Percentiles rank a stretch among this genome's conserved stretches.
Evolutionary conservation across 2,797 vertebrate species (phyloP).

Genomic region (Syngnathus rostellatus): DNA sequence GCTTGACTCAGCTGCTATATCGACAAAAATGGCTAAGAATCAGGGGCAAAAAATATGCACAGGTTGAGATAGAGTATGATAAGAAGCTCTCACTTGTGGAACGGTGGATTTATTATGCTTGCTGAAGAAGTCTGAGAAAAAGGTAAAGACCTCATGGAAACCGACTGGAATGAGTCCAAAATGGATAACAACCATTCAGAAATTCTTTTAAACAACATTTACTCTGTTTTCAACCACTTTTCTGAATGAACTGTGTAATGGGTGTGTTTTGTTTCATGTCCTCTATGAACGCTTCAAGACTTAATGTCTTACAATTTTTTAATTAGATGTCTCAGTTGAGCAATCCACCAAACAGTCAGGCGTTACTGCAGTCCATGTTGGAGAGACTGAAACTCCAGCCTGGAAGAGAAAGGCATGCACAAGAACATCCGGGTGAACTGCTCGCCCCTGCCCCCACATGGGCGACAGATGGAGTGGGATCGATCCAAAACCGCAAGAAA

Average conservation of each 20-base stretch:
- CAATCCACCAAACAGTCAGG: slow-evolving; percentile 52
- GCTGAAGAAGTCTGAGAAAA: slow-evolving; percentile 8
- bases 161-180: slow-evolving; percentile 10
- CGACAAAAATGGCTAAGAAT: neutral
- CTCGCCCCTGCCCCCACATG: slow-evolving; percentile 5
- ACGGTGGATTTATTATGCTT: slow-evolving; percentile 3
- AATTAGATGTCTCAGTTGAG: slow-evolving; percentile 62
- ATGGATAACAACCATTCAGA: slow-evolving; percentile 1
- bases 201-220: neutral
- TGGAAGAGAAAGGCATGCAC: slow-evolving; percentile 28
- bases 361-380: slow-evolving; percentile 74
- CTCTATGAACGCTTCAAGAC: neutral
- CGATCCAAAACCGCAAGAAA: slow-evolving; percentile 12
- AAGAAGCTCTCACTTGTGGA: slow-evolving; percentile 7
- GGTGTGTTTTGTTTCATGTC: neutral
- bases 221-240: neutral
- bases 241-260: neutral
- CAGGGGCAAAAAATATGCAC: neutral
- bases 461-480: slow-evolving; percentile 9
- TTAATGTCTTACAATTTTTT: slow-evolving; percentile 17
- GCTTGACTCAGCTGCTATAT: neutral
- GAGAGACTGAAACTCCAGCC: slow-evolving; percentile 66
- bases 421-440: neutral
- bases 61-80: neutral
- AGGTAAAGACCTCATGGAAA: slow-evolving; percentile 15